Percentiles rank a stretch among this genome's conserved stretches.
These are phyloP conservation scores for Lerista edwardsae DNA, from an alignment of 2,797 vertebrate species.

Conservation along the genomic window DNA sequence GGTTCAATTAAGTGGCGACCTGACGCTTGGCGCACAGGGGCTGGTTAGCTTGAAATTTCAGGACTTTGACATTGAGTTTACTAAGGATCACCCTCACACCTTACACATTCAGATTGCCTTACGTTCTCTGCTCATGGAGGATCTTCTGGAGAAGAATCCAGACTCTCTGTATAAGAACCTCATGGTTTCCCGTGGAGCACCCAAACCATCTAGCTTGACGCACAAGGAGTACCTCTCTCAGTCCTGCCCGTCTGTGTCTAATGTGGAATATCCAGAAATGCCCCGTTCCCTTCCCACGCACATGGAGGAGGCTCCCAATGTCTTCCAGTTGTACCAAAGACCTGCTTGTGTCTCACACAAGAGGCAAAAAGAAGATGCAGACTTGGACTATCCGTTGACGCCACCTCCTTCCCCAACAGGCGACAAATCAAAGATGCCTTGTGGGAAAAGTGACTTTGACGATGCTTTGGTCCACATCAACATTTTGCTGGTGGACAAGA, in stretches of 20 bases:
- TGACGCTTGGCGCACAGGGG: conserved; percentile 92
- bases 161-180: conserved; percentile 94
- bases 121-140: conserved; percentile 95
- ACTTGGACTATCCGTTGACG: conserved; percentile 86
- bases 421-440: conserved; percentile 69
- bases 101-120: conserved; percentile 90
- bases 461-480: conserved; percentile 96
- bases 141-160: conserved; percentile 91
- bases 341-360: conserved; percentile 84
- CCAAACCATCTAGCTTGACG: conserved; percentile 89
- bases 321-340: conserved; percentile 96
- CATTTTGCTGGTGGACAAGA: conserved; percentile 91
- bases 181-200: conserved; percentile 95
- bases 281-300: conserved; percentile 95
- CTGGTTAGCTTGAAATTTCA: conserved; percentile 94
- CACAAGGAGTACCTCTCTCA: conserved; percentile 96
- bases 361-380: conserved; percentile 78
- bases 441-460: conserved; percentile 85
- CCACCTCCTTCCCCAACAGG: conserved; percentile 93
- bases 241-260: conserved; percentile 90
- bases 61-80: conserved; percentile 93
- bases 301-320: conserved; percentile 95
- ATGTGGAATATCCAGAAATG: conserved; percentile 91
- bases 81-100: conserved; percentile 91
- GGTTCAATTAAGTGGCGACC: conserved; percentile 92